Conservation (phyloP, 2,113 vertebrate genomes). For the Promerops cafer region DNA sequence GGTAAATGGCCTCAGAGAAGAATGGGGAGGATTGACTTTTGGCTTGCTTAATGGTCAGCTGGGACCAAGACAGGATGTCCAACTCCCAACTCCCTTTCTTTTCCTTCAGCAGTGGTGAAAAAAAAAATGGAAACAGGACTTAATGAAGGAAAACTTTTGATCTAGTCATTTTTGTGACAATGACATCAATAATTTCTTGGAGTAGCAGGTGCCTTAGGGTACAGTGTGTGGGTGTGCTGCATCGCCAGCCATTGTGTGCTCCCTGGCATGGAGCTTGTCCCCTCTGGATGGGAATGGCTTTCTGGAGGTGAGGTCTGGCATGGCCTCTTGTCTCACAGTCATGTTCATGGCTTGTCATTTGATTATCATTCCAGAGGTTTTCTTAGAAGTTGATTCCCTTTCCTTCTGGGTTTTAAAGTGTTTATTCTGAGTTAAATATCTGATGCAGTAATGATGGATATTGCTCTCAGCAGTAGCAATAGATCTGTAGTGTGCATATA, state of each 20-base stretch:
- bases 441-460: background rate
- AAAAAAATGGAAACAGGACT: background rate
- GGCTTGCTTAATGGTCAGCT: background rate
- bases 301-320: background rate
- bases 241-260: background rate
- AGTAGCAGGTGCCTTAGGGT: background rate
- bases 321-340: background rate
- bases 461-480: background rate
- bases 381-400: background rate
- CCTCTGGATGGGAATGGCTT: background rate
- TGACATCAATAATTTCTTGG: background rate
- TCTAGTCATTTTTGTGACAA: background rate
- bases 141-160: background rate
- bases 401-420: background rate
- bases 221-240: background rate
- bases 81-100: background rate
- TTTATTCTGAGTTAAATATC: slow-evolving; percentile 30
- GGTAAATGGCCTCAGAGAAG: background rate
- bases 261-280: background rate
- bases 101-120: background rate
- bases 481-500: background rate
- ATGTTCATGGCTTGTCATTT: background rate
- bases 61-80: background rate
- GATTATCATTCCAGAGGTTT: background rate
- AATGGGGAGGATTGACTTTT: background rate